These are phyloP conservation scores for Ochlodes sylvanus DNA, from an alignment of 2,888 invertebrate genomes.

Conservation along the genomic window DNA sequence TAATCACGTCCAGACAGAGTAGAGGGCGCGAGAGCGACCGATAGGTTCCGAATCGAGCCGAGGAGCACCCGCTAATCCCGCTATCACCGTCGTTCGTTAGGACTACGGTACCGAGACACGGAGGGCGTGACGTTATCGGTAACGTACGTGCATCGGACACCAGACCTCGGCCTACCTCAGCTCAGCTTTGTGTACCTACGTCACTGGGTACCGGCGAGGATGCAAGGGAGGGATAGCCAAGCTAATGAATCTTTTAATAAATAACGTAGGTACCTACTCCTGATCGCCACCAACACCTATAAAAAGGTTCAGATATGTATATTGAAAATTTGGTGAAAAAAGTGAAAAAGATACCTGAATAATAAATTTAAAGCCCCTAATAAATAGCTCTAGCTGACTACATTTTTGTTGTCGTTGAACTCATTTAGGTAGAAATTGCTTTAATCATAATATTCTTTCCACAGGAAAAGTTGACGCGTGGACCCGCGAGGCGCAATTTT, in stretches of 20 bases:
- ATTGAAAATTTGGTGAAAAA: no score
- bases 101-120: slow-evolving; percentile 50
- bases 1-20: slow-evolving; percentile 66
- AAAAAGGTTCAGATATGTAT: no score
- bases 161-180: slow-evolving; percentile 35
- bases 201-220: background rate
- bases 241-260: background rate
- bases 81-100: slow-evolving; percentile 57
- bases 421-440: no score
- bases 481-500: no score
- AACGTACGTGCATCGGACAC: slow-evolving; percentile 42
- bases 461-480: no score
- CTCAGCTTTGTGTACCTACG: slow-evolving; percentile 19
- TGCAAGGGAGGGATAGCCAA: background rate
- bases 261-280: background rate
- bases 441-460: no score
- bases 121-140: slow-evolving; percentile 46
- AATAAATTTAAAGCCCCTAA: no score
- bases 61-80: slow-evolving; percentile 66
- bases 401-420: no score
- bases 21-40: slow-evolving; percentile 65
- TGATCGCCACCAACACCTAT: no score
- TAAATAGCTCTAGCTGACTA: no score
- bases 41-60: slow-evolving; percentile 61
- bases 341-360: no score